Percentiles rank a stretch among this genome's conserved stretches.
phyloP scores from a whole-genome alignment of 2,797 vertebrate genomes.

The Sciaenops ocellatus region DNA sequence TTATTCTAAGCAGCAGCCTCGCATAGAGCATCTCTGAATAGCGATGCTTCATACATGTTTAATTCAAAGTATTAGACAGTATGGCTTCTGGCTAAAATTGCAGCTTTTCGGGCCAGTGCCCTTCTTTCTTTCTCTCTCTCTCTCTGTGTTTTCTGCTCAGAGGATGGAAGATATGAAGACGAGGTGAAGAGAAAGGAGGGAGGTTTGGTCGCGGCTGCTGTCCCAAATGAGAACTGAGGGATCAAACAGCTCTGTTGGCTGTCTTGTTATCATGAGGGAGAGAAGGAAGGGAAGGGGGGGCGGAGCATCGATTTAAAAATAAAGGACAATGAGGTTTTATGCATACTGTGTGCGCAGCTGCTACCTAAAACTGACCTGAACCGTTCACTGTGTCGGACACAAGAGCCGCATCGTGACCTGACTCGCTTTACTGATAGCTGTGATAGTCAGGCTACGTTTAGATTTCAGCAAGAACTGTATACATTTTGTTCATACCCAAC shows the following conservation, averaged over 20 bases:
- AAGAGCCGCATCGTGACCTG: background rate
- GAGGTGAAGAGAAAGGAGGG: slow-evolving; percentile 17
- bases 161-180: slow-evolving; percentile 17
- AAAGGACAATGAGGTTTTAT: slow-evolving; percentile 42
- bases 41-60: slow-evolving; percentile 70
- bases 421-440: background rate
- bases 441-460: background rate
- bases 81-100: slow-evolving; percentile 71
- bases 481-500: background rate
- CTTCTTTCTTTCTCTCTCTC: slow-evolving; percentile 36
- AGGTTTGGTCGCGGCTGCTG: slow-evolving; percentile 22
- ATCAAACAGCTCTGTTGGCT: slow-evolving; percentile 53
- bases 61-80: slow-evolving; percentile 72
- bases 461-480: background rate
- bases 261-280: slow-evolving; percentile 44
- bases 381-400: background rate
- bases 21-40: slow-evolving; percentile 57
- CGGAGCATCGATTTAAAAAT: slow-evolving; percentile 34
- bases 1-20: slow-evolving; percentile 56
- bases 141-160: slow-evolving; percentile 31
- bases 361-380: slow-evolving; percentile 30
- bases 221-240: slow-evolving; percentile 46
- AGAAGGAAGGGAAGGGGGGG: background rate
- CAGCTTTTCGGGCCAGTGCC: slow-evolving; percentile 64
- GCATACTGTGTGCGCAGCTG: slow-evolving; percentile 16